These are phyloP conservation scores for Nannoperca australis DNA, from an alignment of 2,797 vertebrate genomes.

Conservation along the genomic window DNA sequence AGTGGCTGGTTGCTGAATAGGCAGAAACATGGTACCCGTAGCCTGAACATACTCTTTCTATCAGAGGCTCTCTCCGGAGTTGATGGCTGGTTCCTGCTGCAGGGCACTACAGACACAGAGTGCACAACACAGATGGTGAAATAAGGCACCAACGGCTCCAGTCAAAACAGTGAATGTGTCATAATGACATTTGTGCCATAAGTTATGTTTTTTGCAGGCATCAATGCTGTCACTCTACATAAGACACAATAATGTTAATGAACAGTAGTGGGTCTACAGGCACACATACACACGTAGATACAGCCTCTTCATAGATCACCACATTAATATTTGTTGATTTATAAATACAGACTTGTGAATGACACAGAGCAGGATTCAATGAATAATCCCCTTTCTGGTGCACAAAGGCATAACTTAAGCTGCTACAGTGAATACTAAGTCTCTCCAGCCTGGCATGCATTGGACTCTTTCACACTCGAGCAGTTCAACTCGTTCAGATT, in stretches of 20 bases:
- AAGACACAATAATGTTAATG: slow-evolving; percentile 40
- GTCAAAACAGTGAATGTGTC: slow-evolving; percentile 69
- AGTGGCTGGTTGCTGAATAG: slow-evolving; percentile 58
- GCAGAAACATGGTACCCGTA: slow-evolving; percentile 53
- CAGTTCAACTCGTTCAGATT: slow-evolving; percentile 62
- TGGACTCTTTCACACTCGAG: slow-evolving; percentile 75
- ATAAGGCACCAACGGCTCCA: slow-evolving; percentile 66
- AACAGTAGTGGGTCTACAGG: slow-evolving; percentile 21
- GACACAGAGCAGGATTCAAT: slow-evolving; percentile 76
- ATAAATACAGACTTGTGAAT: slow-evolving; percentile 71
- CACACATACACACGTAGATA: background rate
- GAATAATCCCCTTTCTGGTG: slow-evolving; percentile 80
- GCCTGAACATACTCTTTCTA: slow-evolving; percentile 50
- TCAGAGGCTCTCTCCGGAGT: slow-evolving; percentile 62
- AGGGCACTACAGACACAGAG: slow-evolving; percentile 71
- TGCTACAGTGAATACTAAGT: slow-evolving; percentile 78
- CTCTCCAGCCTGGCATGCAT: slow-evolving; percentile 69
- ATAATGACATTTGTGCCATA: slow-evolving; percentile 69
- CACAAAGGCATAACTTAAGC: slow-evolving; percentile 77
- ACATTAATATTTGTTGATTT: slow-evolving; percentile 74
- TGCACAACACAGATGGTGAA: slow-evolving; percentile 72
- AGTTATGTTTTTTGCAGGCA: slow-evolving; percentile 50
- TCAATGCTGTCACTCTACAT: slow-evolving; percentile 42
- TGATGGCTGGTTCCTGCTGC: slow-evolving; percentile 67
- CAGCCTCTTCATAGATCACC: slow-evolving; percentile 45